Evolutionary conservation across 2,797 vertebrate species (phyloP).

Genomic region (Rhabdomys pumilio): DNA sequence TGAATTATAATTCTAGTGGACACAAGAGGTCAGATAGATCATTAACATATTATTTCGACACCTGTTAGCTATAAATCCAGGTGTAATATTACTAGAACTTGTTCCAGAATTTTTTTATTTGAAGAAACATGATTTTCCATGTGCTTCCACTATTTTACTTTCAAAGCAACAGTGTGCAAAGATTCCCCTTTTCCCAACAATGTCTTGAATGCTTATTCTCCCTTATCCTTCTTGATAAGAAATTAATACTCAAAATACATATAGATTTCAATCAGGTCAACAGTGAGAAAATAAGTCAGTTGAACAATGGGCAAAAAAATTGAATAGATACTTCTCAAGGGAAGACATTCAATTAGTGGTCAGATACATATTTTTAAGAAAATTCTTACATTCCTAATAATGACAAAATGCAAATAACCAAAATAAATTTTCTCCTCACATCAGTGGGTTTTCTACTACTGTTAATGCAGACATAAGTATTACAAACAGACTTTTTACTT

Average conservation of each 20-base stretch:
- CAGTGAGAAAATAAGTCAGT: not conserved
- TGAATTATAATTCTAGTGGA: not conserved
- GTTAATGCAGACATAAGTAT: not conserved
- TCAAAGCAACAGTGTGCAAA: not conserved
- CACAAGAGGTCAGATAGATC: not conserved
- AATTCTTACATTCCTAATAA: not conserved
- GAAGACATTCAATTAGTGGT: not conserved
- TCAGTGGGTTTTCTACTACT: not conserved
- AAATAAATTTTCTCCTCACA: too few species aligned
- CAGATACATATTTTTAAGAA: not conserved
- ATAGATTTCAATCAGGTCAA: not conserved
- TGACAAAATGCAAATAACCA: not conserved
- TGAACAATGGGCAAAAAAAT: not conserved
- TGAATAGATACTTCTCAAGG: not conserved
- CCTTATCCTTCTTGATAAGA: not conserved
- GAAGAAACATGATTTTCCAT: not conserved
- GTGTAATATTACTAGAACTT: not conserved
- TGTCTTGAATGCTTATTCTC: not conserved
- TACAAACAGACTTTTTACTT: not conserved
- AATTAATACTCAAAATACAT: not conserved
- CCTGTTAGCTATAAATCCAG: not conserved
- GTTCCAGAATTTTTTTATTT: not conserved
- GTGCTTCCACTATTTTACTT: not conserved
- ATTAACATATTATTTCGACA: not conserved
- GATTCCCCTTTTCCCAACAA: not conserved